These are phyloP conservation scores for Megalonaias nervosa DNA, from an alignment of 1,140 invertebrate species.

Conservation along the genomic window DNA sequence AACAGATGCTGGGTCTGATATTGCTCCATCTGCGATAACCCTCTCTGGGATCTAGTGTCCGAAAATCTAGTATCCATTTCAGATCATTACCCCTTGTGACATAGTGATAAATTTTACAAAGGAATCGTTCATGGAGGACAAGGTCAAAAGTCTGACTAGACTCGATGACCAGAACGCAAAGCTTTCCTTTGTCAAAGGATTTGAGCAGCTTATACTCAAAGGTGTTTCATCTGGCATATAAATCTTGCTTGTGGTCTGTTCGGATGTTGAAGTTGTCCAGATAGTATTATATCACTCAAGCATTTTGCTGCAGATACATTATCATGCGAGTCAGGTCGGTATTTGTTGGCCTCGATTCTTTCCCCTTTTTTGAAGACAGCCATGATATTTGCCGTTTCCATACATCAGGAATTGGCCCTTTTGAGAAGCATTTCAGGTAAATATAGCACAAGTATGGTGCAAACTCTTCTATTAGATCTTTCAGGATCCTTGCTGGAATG, in stretches of 20 bases:
- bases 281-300: neutral
- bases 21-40: too few species aligned
- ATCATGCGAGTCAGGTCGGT: neutral
- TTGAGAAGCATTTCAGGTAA: constrained; percentile 2
- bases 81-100: too few species aligned
- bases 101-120: too few species aligned
- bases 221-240: neutral
- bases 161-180: too few species aligned
- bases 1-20: too few species aligned
- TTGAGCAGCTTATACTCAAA: neutral
- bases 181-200: neutral
- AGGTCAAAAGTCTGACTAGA: too few species aligned
- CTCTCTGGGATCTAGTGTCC: too few species aligned
- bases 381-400: constrained; percentile 5
- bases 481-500: constrained; percentile 17
- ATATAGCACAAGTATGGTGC: constrained; percentile 6
- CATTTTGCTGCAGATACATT: neutral
- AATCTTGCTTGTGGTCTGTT: neutral
- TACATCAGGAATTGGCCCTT: constrained; percentile 2
- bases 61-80: too few species aligned
- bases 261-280: neutral
- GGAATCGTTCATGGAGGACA: too few species aligned
- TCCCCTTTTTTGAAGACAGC: neutral
- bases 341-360: too few species aligned
- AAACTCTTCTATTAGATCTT: constrained; percentile 7